A percentile compares a stretch with the other conserved stretches of the same genome.
Conservation (phyloP, 2,113 vertebrate species). For the Ia io region DNA sequence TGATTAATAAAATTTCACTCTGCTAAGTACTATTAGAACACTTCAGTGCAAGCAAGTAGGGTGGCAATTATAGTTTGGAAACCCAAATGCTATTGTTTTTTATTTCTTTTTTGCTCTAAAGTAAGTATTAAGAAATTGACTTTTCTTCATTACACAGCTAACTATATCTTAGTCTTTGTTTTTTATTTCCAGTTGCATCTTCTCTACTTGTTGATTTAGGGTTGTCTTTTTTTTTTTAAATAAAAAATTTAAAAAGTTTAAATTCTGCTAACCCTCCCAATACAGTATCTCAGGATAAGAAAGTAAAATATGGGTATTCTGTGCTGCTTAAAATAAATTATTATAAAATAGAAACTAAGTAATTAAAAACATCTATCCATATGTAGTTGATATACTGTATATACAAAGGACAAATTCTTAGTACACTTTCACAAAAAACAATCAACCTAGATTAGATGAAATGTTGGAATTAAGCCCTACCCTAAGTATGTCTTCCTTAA, state of each 20-base stretch:
- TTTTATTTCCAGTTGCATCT: not conserved
- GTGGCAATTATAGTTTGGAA: not conserved
- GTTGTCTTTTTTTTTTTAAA: not conserved
- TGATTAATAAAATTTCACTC: not conserved
- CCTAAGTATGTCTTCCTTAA: not conserved
- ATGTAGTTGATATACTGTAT: not conserved
- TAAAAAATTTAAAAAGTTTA: not conserved
- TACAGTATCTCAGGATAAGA: not conserved
- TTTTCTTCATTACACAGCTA: conserved; percentile 46
- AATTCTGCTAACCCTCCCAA: conserved; percentile 7
- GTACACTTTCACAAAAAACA: not conserved
- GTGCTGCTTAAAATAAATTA: not conserved
- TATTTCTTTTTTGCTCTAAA: not conserved
- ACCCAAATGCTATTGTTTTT: not conserved
- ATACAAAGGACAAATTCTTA: not conserved
- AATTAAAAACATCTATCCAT: not conserved
- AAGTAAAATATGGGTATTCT: not conserved
- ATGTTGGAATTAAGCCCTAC: not conserved
- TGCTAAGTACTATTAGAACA: not conserved
- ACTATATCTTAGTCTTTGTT: conserved; percentile 2
- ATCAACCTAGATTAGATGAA: not conserved
- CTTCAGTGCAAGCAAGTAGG: not conserved
- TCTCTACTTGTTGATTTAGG: not conserved
- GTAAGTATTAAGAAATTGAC: not conserved
- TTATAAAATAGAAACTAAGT: not conserved